Base-by-base conservation (phyloP, 1,140 invertebrate species). In the Colletes latitarsis region DNA sequence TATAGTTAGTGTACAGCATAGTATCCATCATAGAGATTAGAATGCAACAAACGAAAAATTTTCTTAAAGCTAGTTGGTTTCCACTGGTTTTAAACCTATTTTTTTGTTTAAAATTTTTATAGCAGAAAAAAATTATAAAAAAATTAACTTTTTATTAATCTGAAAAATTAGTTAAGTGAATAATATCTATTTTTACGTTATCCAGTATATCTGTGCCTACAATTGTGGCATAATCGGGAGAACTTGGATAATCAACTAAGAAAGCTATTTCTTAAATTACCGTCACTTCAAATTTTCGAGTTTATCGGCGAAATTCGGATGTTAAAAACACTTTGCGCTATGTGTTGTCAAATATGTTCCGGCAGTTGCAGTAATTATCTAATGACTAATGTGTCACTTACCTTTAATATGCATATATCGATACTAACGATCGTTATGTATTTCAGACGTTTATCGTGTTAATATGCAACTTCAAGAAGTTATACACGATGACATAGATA, bases 201-300 rank as follows among this genome's bases (percentile, higher is more conserved):
- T 30, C 12, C 49, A 87, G 86, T 87, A 30, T 83, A 73, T 39
- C 41, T 88, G 41, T 81, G 64, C 8, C 66, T 88, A 4, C 86
- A 86, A 66, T 66, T 88, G 49, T 86, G 84, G 82, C 86, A 88
- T 67, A 82, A 84, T 69, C 82, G 84, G 30, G 82, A 86, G 15
- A 73, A 75, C 63, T 77, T 88, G 17, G 86, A 88, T 67, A 49
- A 19, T 39, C 75, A 76, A 15, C 62, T 88, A 12, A 71, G 46
- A 15, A 82, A 77, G n/a, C 46, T 88, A 0, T 80, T 88, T 8
- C n/a, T 77, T 12, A 70, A 57, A 12, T 68, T 88, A 49, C 86
- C 86, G 3, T 58, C 64, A 2, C 66, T 88, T 21, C 46, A 52
- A 73, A 49, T 74, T 57, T 86, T 88, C 17, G 86, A 86, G 70